Percentiles rank a stretch among this genome's conserved stretches.
Evolutionary conservation across 2,113 vertebrate species (phyloP).

Genomic region (Bucco capensis): DNA sequence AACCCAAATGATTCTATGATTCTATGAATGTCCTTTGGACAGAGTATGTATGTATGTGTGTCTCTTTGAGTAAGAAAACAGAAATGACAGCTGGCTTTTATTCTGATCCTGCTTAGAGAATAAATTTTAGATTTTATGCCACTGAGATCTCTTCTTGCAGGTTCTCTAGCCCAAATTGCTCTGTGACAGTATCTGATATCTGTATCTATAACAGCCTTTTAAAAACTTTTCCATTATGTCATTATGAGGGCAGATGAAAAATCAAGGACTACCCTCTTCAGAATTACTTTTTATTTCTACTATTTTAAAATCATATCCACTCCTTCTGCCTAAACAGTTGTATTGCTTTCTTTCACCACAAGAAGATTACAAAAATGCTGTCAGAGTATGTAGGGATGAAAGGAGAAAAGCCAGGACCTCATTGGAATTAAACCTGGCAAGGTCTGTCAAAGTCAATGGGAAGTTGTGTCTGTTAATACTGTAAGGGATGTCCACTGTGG

Average conservation of each 20-base stretch:
- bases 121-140: background rate
- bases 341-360: no score
- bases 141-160: background rate
- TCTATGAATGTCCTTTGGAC: no score
- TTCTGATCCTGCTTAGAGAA: background rate
- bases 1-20: no score
- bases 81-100: background rate
- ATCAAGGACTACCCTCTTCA: background rate
- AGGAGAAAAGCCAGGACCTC: no score
- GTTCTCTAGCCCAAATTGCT: background rate
- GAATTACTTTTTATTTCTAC: background rate
- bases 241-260: background rate
- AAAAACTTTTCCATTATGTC: background rate
- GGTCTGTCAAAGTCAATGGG: no score
- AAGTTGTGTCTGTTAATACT: no score
- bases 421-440: no score
- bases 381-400: no score
- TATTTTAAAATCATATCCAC: background rate
- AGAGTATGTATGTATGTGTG: no score
- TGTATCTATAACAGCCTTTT: background rate
- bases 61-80: background rate
- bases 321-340: background rate
- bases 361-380: no score
- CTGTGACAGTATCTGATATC: background rate
- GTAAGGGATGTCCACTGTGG: no score